Base-by-base conservation (phyloP, 2,113 vertebrate genomes). In the Litocranius walleri region DNA sequence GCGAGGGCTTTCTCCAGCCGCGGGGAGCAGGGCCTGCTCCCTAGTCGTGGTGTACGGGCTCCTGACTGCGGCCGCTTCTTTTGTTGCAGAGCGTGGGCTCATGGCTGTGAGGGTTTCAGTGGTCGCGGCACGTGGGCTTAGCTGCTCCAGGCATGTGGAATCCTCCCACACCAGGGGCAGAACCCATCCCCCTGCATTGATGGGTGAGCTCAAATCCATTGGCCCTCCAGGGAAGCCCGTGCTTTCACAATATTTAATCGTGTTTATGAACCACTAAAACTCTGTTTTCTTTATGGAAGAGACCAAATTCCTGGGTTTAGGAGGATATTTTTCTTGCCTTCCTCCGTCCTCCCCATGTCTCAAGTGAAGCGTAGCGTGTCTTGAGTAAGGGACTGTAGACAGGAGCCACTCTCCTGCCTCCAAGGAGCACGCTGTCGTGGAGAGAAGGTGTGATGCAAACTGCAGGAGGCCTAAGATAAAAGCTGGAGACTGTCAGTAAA, bases 331-430 rank as follows among this genome's bases (percentile, higher is more conserved):
- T 62, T 48, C 59, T 16, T 30, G 11, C 6, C 74, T 16, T 19
- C 23, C 15, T 25, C 4, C 14, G 8, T 10, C 29, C 36, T 45
- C 13, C 30, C 14, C 23, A 7, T 0, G 1, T 61, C n/a, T 12
- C 40, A 29, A 21, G 50, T 0, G 4, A 89, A 33, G 27, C 16
- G 0, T 7, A 43, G 25, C 2, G 3, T 1, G 1, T 5, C 2
- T 2, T 17, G 45, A 40, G 14, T 13, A 7, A 23, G 10, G 33
- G 43, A 21, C 3, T 14, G 25, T 71, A 21, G 25, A 25, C 6
- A 7, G 25, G 30, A 25, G 50, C 17, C 8, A 7, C 21, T 40
- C 71, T 56, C 27, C 13, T n/a, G 16, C 21, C 36, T 64, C 27
- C 6, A 3, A 10, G 40, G n/a, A 43, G 36, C 10, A 0, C 5